Percentiles rank a stretch among this genome's conserved stretches.
Conservation (phyloP, 2,888 invertebrate species). For the Digitonthophagus gazella region DNA sequence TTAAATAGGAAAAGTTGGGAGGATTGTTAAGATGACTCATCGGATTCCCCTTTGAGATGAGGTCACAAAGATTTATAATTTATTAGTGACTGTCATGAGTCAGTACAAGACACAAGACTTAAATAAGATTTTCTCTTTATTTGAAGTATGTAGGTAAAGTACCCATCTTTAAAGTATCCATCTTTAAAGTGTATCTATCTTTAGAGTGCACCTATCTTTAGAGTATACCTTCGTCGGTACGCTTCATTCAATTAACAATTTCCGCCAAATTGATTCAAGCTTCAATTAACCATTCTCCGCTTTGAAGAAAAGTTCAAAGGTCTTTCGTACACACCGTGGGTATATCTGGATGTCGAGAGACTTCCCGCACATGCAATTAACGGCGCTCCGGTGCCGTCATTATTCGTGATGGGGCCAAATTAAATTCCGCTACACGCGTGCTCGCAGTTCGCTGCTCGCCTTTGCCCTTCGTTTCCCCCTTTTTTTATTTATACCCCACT, state of each 20-base stretch:
- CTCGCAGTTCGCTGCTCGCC: not conserved
- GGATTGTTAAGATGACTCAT: not conserved
- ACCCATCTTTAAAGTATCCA: too few species aligned
- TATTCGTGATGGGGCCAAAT: too few species aligned
- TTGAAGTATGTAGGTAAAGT: too few species aligned
- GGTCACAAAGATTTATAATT: not conserved
- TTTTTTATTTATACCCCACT: not conserved
- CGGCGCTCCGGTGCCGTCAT: not conserved
- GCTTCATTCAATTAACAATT: not conserved
- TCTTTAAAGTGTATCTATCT: too few species aligned
- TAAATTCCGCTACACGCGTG: not conserved
- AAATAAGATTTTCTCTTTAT: too few species aligned
- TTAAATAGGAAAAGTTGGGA: not conserved
- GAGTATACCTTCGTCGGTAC: too few species aligned
- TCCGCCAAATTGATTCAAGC: not conserved
- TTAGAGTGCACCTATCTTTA: too few species aligned
- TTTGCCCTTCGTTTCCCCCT: not conserved
- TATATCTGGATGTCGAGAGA: not conserved
- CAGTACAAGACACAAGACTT: too few species aligned
- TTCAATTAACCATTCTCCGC: not conserved
- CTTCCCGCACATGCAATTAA: not conserved
- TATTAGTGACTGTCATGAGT: too few species aligned
- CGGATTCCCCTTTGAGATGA: not conserved
- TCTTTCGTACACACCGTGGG: not conserved
- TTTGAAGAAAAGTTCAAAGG: not conserved